Conservation (phyloP, 2,888 invertebrate species). For the Mesorhabditis sp. region DNA sequence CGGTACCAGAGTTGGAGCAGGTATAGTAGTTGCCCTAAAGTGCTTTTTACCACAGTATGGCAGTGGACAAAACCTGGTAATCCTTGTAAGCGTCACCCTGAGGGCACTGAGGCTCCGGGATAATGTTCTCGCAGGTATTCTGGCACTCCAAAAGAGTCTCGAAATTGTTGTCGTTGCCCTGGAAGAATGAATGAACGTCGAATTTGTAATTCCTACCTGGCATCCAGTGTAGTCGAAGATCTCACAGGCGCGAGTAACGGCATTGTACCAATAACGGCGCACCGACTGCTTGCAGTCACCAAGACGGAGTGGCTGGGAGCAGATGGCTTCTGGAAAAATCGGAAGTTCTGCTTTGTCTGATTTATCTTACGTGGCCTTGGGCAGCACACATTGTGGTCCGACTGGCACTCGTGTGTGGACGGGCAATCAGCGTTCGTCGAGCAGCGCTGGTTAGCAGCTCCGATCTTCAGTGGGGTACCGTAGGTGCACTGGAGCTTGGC, state of each 20-base stretch:
- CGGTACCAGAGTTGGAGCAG: conserved; percentile 51
- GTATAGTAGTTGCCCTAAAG: conserved; percentile 50
- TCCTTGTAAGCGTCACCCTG: conserved; percentile 58
- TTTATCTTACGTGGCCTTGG: conserved; percentile 49
- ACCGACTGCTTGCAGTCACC: conserved; percentile 57
- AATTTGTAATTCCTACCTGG: conserved; percentile 19
- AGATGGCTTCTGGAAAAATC: conserved; percentile 52
- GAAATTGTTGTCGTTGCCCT: conserved; percentile 56
- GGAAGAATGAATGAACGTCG: conserved; percentile 21
- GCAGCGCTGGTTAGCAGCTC: conserved; percentile 52
- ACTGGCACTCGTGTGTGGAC: conserved; percentile 54
- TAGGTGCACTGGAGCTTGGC: conserved; percentile 55
- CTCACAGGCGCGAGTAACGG: conserved; percentile 53
- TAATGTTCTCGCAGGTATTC: conserved; percentile 56
- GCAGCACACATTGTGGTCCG: conserved; percentile 57
- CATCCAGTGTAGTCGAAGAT: conserved; percentile 56
- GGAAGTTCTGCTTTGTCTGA: background rate
- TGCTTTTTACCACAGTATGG: background rate
- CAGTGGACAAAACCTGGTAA: conserved; percentile 28
- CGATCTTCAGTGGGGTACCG: conserved; percentile 50
- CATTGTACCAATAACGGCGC: conserved; percentile 55
- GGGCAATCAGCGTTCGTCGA: conserved; percentile 54
- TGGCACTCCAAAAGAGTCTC: conserved; percentile 55
- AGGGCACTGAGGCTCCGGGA: conserved; percentile 56
- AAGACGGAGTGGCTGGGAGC: conserved; percentile 56